Conservation (phyloP, 37 sponge, comb jelly and placozoan species). For the Beroe forskalii region DNA sequence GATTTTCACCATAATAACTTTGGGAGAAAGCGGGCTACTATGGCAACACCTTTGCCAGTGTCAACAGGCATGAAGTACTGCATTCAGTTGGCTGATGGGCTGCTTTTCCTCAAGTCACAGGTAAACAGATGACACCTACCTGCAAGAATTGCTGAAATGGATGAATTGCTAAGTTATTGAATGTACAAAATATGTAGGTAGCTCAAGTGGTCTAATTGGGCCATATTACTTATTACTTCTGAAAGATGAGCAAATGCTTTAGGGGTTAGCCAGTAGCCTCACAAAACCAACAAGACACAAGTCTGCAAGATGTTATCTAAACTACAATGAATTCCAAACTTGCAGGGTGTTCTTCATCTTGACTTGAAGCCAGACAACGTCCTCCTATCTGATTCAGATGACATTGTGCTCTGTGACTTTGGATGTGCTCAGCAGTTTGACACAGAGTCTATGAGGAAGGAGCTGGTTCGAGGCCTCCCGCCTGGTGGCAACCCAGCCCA, state of each 20-base stretch:
- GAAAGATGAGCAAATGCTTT: no score
- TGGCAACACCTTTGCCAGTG: constrained; percentile 44
- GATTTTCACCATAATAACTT: constrained; percentile 62
- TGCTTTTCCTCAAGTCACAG: constrained; percentile 53
- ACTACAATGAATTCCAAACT: no score
- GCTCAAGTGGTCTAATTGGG: no score
- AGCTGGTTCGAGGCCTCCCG: constrained; percentile 67
- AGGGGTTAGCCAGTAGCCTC: no score
- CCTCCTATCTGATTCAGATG: constrained; percentile 66
- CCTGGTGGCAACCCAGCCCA: constrained; percentile 79
- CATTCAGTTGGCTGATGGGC: constrained; percentile 23
- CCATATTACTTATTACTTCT: no score
- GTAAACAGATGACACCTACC: no score
- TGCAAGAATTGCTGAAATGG: no score
- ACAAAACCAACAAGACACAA: no score
- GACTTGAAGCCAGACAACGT: constrained; percentile 77
- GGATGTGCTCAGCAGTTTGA: constrained; percentile 79
- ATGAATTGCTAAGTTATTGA: no score
- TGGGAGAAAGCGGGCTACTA: constrained; percentile 8
- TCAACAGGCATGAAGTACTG: constrained; percentile 59
- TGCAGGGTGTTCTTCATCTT: constrained; percentile 71
- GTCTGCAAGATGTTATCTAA: no score
- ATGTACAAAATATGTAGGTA: no score
- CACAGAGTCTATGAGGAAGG: constrained; percentile 61
- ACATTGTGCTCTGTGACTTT: constrained; percentile 78